phyloP scores from a whole-genome alignment of 1,140 invertebrate species.

The Trachymyrmex cornetzi region DNA sequence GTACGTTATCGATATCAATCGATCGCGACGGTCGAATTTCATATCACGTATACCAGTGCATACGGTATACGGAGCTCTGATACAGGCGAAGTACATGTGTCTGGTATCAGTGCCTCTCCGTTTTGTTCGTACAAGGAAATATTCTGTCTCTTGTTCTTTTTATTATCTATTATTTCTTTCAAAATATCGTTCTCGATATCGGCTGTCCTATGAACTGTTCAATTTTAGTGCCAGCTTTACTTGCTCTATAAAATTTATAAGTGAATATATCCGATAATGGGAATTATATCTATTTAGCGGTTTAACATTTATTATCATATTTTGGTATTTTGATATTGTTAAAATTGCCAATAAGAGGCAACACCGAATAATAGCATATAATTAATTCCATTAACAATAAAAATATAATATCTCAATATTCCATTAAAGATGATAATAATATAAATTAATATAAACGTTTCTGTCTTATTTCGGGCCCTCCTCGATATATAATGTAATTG shows the following conservation, averaged over 20 bases:
- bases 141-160: neutral
- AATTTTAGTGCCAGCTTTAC: neutral
- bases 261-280: neutral
- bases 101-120: neutral
- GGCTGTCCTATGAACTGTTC: neutral
- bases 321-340: neutral
- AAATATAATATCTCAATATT: too few relatives aligned
- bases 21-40: constrained; percentile 51
- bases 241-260: neutral
- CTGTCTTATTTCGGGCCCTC: too few relatives aligned
- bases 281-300: neutral
- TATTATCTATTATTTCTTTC: neutral
- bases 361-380: too few relatives aligned
- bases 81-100: constrained; percentile 1
- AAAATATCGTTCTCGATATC: neutral
- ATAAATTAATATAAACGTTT: too few relatives aligned
- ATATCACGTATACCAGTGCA: constrained; percentile 50
- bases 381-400: too few relatives aligned
- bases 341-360: too few relatives aligned
- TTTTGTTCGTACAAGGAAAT: neutral
- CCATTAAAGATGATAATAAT: too few relatives aligned
- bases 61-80: constrained; percentile 12
- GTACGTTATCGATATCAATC: constrained; percentile 65
- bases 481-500: too few relatives aligned
- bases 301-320: neutral